phyloP scores from a whole-genome alignment of 2,113 vertebrate species.

The Nipponia nippon region DNA sequence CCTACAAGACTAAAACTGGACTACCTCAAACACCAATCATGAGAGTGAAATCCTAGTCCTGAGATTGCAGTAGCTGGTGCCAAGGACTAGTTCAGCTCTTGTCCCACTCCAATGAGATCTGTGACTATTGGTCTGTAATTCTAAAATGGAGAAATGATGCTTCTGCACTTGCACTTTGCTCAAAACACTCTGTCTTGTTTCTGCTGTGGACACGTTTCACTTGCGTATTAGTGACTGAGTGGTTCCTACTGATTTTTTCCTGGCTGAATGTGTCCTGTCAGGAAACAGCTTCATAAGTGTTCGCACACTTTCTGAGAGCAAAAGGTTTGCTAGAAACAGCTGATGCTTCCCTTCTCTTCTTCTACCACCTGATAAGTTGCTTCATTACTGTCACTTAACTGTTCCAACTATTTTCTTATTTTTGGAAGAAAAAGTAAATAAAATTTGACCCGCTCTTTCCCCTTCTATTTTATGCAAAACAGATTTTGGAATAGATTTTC shows the following conservation, averaged over 20 bases:
- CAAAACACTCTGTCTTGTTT: neutral
- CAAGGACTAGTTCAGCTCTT: neutral
- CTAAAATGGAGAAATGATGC: neutral
- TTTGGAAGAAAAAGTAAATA: neutral
- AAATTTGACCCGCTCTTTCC: neutral
- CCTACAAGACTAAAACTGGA: neutral
- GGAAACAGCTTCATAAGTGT: neutral
- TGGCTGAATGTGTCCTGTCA: neutral
- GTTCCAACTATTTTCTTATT: neutral
- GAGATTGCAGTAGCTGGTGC: neutral
- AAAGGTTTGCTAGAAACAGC: neutral
- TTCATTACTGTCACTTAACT: neutral
- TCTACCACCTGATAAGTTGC: neutral
- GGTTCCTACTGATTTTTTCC: neutral
- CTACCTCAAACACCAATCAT: neutral
- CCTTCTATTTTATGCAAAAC: neutral
- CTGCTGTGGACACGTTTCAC: neutral
- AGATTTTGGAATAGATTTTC: neutral
- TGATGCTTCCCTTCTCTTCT: neutral
- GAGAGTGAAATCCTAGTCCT: neutral
- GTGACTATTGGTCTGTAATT: neutral
- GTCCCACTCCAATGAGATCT: neutral
- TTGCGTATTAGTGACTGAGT: neutral
- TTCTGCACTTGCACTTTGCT: neutral
- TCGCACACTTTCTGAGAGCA: neutral